Evolutionary conservation across 2,888 invertebrate species (phyloP).

Genomic region (Mermis nigrescens): DNA sequence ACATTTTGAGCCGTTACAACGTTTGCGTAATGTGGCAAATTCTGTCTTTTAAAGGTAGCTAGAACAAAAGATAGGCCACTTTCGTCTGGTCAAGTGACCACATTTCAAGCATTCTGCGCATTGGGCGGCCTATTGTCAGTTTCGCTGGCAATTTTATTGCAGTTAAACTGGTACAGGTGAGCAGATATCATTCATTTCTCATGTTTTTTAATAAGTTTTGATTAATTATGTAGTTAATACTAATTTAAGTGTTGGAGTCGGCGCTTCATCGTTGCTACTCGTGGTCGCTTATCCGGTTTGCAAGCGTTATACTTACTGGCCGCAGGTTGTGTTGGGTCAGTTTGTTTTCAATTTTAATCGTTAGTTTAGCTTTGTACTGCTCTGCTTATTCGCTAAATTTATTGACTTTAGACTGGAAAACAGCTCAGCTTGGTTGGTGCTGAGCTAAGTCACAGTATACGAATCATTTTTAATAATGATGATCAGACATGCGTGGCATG

Average conservation of each 20-base stretch:
- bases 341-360: background rate
- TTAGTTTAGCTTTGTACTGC: background rate
- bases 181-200: background rate
- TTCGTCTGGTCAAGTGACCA: slow-evolving; percentile 37
- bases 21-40: background rate
- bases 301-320: slow-evolving; percentile 86
- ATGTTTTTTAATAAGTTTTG: background rate
- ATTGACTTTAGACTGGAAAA: no score
- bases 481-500: no score
- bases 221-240: background rate
- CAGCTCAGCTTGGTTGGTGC: no score
- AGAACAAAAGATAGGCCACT: slow-evolving; percentile 3
- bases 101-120: slow-evolving; percentile 55
- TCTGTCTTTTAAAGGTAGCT: slow-evolving; percentile 44
- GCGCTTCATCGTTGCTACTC: slow-evolving; percentile 43
- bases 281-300: slow-evolving; percentile 78
- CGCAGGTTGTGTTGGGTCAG: slow-evolving; percentile 54
- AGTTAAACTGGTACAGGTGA: slow-evolving; percentile 61
- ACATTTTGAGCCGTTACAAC: background rate
- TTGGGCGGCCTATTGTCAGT: slow-evolving; percentile 60
- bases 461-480: no score
- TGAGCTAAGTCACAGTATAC: no score
- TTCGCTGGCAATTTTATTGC: slow-evolving; percentile 61
- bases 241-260: slow-evolving; percentile 37
- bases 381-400: no score